Percentiles rank a stretch among this genome's conserved stretches.
phyloP scores from a whole-genome alignment of 2,888 invertebrate species.

The Drepana falcataria region DNA sequence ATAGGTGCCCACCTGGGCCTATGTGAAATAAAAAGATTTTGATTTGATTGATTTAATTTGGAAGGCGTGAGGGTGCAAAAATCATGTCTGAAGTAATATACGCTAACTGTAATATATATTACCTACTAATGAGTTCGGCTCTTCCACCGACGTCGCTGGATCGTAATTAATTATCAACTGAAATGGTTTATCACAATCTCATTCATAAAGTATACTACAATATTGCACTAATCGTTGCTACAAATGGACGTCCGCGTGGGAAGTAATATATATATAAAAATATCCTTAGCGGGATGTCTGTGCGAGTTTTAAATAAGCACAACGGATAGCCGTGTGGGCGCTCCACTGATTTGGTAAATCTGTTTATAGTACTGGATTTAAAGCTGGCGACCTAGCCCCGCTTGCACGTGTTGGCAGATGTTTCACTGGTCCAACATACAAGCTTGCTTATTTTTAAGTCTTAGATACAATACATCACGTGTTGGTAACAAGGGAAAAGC shows the following conservation, averaged over 20 bases:
- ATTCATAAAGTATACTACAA: not conserved
- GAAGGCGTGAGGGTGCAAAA: too few relatives aligned
- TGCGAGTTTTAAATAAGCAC: not conserved
- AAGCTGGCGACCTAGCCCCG: not conserved
- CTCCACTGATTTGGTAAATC: conserved; percentile 23
- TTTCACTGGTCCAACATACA: not conserved
- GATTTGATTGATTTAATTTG: too few relatives aligned
- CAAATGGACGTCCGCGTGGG: not conserved
- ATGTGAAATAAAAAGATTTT: too few relatives aligned
- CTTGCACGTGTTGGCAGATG: not conserved
- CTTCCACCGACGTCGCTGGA: too few relatives aligned
- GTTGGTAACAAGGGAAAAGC: too few relatives aligned
- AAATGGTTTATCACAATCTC: too few relatives aligned
- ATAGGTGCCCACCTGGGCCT: too few relatives aligned
- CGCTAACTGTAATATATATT: too few relatives aligned
- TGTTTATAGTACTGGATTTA: conserved; percentile 22
- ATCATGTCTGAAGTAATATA: too few relatives aligned
- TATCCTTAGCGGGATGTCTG: conserved; percentile 38
- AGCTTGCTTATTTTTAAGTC: not conserved
- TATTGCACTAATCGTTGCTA: conserved; percentile 2
- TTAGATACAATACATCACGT: not conserved
- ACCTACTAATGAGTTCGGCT: too few relatives aligned
- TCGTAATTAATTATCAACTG: too few relatives aligned
- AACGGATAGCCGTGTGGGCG: conserved; percentile 17
- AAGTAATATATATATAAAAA: conserved; percentile 26